phyloP scores from a whole-genome alignment of 2,113 vertebrate genomes.

The Psittacula cyanocephala region DNA sequence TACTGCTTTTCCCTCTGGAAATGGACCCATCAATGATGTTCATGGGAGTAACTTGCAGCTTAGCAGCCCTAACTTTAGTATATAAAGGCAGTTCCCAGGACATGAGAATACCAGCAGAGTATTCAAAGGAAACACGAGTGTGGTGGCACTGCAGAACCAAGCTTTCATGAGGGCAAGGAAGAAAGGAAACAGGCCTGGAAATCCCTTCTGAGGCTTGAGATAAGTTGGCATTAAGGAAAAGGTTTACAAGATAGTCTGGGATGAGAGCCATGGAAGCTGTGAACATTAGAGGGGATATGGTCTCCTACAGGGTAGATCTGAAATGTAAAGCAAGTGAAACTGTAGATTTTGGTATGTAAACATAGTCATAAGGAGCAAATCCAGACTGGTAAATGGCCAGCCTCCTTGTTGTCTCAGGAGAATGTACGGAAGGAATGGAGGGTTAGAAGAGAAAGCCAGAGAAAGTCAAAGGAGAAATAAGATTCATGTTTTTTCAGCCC shows the following conservation, averaged over 20 bases:
- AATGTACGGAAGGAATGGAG: neutral
- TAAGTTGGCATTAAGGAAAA: neutral
- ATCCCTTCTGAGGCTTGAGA: neutral
- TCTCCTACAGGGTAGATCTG: neutral
- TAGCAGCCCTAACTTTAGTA: neutral
- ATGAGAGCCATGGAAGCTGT: neutral
- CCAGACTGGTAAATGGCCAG: neutral
- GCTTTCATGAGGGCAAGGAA: neutral
- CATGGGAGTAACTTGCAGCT: neutral
- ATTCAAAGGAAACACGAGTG: neutral
- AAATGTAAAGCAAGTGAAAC: neutral
- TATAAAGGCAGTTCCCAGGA: neutral
- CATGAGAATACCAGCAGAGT: neutral
- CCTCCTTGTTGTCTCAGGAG: neutral
- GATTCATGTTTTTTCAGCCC: neutral
- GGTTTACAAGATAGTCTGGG: neutral
- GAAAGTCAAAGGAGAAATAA: neutral
- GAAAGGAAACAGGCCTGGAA: neutral
- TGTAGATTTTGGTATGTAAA: neutral
- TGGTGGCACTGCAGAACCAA: neutral
- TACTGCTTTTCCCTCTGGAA: constrained; percentile 15
- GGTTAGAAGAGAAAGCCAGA: neutral
- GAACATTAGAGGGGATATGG: neutral
- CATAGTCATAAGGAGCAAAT: neutral
- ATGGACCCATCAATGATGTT: neutral